These are phyloP conservation scores for Coenonympha arcania DNA, from an alignment of 2,888 invertebrate genomes.

Conservation along the genomic window DNA sequence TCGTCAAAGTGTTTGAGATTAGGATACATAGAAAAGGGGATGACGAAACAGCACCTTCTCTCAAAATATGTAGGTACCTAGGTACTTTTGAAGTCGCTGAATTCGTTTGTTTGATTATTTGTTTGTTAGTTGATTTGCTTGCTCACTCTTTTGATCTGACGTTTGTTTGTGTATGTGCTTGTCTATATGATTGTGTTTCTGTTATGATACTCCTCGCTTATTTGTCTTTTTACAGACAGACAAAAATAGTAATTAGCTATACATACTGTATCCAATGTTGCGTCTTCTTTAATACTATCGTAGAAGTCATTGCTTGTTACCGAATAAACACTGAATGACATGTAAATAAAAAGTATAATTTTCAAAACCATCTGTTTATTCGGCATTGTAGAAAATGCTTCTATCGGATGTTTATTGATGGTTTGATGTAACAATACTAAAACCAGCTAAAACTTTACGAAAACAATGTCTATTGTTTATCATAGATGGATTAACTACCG, in stretches of 20 bases:
- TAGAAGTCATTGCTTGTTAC: slow-evolving; percentile 28
- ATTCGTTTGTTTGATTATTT: too few species aligned
- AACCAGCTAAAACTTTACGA: slow-evolving; percentile 1
- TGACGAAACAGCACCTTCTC: too few species aligned
- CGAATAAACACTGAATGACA: neutral
- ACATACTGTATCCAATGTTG: slow-evolving; percentile 59
- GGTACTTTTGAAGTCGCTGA: too few species aligned
- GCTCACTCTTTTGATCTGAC: too few species aligned
- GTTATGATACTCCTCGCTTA: too few species aligned
- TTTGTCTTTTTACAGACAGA: too few species aligned
- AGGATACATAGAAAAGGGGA: too few species aligned
- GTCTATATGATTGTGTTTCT: too few species aligned
- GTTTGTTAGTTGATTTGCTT: too few species aligned
- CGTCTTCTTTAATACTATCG: slow-evolving; percentile 50
- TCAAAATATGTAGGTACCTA: too few species aligned
- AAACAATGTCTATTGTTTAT: slow-evolving; percentile 3
- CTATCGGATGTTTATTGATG: neutral
- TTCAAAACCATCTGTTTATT: neutral
- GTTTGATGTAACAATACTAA: slow-evolving; percentile 3
- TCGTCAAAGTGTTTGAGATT: too few species aligned
- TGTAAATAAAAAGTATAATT: neutral
- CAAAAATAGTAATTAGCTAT: neutral
- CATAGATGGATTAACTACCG: slow-evolving; percentile 4
- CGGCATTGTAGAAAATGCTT: neutral
- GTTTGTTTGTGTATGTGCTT: too few species aligned